Percentiles rank a stretch among this genome's conserved stretches.
Evolutionary conservation across 1,140 invertebrate genomes (phyloP).

Genomic region (Drosophila pectinifera): DNA sequence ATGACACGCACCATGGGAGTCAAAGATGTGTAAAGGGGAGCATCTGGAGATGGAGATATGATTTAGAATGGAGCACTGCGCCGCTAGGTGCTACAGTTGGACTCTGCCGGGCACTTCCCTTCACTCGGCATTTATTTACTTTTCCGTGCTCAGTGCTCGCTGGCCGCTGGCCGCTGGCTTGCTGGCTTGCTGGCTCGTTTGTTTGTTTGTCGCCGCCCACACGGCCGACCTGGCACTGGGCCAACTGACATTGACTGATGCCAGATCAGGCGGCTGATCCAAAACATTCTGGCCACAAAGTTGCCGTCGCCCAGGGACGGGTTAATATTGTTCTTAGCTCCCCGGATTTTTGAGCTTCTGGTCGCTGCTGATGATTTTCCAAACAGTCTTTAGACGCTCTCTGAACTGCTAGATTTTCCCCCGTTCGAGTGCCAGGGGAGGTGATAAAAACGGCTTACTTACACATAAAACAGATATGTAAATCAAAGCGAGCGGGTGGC

Average conservation of each 20-base stretch:
- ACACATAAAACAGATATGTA: slow-evolving; percentile 57
- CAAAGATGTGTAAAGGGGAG: neutral
- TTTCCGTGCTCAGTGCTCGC: slow-evolving; percentile 3
- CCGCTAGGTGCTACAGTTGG: slow-evolving; percentile 21
- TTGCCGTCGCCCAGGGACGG: slow-evolving; percentile 44
- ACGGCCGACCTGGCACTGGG: slow-evolving; percentile 65
- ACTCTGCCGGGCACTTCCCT: slow-evolving; percentile 28
- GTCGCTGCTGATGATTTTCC: slow-evolving; percentile 53
- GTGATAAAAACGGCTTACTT: slow-evolving; percentile 64
- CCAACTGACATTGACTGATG: slow-evolving; percentile 83
- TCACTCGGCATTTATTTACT: slow-evolving; percentile 25
- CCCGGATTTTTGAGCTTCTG: slow-evolving; percentile 41
- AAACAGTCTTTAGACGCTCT: slow-evolving; percentile 47
- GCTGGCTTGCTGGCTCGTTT: slow-evolving; percentile 31
- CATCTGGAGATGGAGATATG: slow-evolving; percentile 12
- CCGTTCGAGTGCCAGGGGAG: slow-evolving; percentile 16
- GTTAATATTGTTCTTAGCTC: slow-evolving; percentile 63
- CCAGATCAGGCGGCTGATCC: slow-evolving; percentile 55
- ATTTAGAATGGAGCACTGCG: neutral
- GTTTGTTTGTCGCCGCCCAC: slow-evolving; percentile 66
- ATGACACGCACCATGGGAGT: slow-evolving; percentile 11
- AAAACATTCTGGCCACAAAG: slow-evolving; percentile 33
- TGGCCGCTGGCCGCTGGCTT: neutral
- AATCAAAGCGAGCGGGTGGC: slow-evolving; percentile 6
- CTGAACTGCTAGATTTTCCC: slow-evolving; percentile 11